Conservation (phyloP, 1,140 invertebrate genomes). For the Papilio aristodemus region DNA sequence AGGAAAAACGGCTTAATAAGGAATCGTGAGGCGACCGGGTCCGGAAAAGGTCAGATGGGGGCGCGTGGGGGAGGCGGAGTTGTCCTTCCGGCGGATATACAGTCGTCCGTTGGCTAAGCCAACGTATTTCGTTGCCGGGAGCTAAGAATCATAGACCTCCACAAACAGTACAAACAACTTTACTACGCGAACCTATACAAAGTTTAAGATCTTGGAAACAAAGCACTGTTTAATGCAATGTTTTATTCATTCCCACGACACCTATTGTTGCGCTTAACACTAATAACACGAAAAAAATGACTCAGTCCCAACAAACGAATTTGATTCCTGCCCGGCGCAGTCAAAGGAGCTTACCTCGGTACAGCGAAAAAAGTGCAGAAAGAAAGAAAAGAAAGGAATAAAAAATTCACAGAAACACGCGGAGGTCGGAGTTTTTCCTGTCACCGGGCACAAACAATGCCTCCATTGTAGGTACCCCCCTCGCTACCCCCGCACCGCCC, state of each 20-base stretch:
- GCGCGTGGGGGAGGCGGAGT: conserved; percentile 36
- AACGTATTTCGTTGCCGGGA: conserved; percentile 49
- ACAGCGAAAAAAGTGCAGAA: conserved; percentile 59
- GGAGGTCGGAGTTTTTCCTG: conserved; percentile 80
- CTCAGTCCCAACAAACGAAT: conserved; percentile 59
- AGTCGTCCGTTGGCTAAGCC: conserved; percentile 47
- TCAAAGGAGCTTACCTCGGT: conserved; percentile 70
- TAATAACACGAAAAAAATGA: conserved; percentile 31
- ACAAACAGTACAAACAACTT: conserved; percentile 44
- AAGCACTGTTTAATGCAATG: conserved; percentile 13
- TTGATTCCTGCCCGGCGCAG: conserved; percentile 63
- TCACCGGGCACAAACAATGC: conserved; percentile 79
- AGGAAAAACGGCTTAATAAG: conserved; percentile 76
- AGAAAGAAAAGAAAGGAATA: conserved; percentile 71
- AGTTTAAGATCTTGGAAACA: too few species aligned
- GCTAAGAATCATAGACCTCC: conserved; percentile 48
- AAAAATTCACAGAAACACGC: conserved; percentile 79
- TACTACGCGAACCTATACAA: not conserved
- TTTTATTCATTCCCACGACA: not conserved
- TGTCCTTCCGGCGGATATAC: conserved; percentile 55
- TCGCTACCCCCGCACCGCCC: conserved; percentile 36
- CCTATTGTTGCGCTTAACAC: conserved; percentile 2
- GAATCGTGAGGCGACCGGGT: conserved; percentile 51
- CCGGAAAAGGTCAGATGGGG: conserved; percentile 57
- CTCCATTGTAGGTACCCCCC: conserved; percentile 63